Percentiles rank a stretch among this genome's conserved stretches.
phyloP scores from a whole-genome alignment of 2,888 invertebrate genomes.

The Leptura quadrifasciata region DNA sequence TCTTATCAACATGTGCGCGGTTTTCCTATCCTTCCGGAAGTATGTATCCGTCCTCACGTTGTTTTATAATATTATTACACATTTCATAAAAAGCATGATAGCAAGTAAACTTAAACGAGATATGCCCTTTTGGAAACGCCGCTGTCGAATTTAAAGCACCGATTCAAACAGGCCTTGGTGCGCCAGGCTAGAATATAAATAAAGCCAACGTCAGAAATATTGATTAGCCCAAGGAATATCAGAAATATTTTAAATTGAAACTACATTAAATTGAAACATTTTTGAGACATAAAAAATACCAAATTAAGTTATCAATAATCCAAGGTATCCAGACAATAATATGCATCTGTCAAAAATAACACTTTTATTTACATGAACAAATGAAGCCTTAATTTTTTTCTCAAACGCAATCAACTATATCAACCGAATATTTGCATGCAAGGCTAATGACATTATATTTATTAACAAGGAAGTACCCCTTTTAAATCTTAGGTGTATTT shows the following conservation, averaged over 20 bases:
- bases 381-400: neutral
- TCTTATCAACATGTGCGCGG: slow-evolving; percentile 32
- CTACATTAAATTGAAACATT: slow-evolving; percentile 18
- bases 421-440: neutral
- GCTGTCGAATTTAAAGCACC: slow-evolving; percentile 53
- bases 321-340: neutral
- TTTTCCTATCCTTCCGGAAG: slow-evolving; percentile 29
- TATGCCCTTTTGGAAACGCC: slow-evolving; percentile 44
- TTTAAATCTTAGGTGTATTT: slow-evolving; percentile 48
- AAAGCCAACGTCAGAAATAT: slow-evolving; percentile 70
- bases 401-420: neutral
- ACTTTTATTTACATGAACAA: slow-evolving; percentile 51
- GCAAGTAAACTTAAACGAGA: neutral
- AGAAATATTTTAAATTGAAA: slow-evolving; percentile 43
- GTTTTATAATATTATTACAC: neutral
- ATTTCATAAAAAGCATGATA: neutral
- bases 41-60: slow-evolving; percentile 30
- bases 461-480: slow-evolving; percentile 34
- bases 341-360: slow-evolving; percentile 53
- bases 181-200: slow-evolving; percentile 67
- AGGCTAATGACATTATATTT: neutral
- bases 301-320: slow-evolving; percentile 18
- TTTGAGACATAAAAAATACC: neutral
- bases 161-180: slow-evolving; percentile 65
- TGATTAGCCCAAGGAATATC: slow-evolving; percentile 64